These are phyloP conservation scores for Campoplex capitator DNA, from an alignment of 2,888 invertebrate genomes.

Conservation along the genomic window DNA sequence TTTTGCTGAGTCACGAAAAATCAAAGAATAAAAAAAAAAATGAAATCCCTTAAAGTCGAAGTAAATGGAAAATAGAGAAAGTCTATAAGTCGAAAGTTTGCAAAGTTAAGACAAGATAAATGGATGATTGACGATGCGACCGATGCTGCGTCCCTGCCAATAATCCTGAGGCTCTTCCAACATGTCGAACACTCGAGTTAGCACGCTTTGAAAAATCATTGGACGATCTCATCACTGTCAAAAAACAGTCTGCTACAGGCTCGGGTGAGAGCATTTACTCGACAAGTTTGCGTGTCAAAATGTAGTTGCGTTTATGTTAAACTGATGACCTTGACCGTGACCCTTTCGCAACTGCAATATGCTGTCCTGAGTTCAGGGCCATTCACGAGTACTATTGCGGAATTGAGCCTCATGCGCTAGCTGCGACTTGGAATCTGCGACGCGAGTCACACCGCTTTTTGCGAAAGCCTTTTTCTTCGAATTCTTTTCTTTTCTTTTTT, in stretches of 20 bases:
- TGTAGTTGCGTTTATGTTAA: slow-evolving; percentile 56
- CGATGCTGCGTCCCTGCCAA: background rate
- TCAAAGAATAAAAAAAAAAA: no score
- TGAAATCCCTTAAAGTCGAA: background rate
- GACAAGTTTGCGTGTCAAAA: slow-evolving; percentile 28
- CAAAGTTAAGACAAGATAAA: background rate
- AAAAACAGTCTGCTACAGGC: background rate
- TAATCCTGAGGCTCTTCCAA: background rate
- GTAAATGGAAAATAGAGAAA: background rate
- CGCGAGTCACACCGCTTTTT: slow-evolving; percentile 1
- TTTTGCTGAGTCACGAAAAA: no score
- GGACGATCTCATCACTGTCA: background rate
- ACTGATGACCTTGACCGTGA: slow-evolving; percentile 74
- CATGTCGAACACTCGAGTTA: background rate
- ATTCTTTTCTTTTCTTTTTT: background rate
- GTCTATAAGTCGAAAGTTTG: background rate
- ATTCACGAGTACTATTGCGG: slow-evolving; percentile 45
- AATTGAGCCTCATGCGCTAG: slow-evolving; percentile 39
- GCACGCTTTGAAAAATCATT: background rate
- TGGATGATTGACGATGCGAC: background rate
- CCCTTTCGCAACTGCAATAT: slow-evolving; percentile 46
- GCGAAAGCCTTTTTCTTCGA: background rate
- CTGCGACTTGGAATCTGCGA: background rate
- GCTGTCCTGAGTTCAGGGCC: slow-evolving; percentile 50
- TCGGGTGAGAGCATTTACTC: slow-evolving; percentile 1